Conservation (phyloP, 2,888 invertebrate genomes). For the Dilophus febrilis region DNA sequence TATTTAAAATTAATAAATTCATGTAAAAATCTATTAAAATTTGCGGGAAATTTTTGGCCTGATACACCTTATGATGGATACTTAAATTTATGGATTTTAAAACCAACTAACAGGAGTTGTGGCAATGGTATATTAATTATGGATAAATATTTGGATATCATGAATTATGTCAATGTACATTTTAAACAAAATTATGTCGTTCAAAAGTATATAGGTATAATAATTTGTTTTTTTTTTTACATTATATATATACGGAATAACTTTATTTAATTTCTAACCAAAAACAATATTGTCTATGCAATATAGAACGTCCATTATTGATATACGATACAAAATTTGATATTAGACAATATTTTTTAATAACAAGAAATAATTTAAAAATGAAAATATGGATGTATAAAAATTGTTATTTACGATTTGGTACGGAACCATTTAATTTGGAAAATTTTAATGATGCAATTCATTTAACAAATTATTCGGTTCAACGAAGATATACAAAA, state of each 20-base stretch:
- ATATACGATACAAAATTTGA: conserved; percentile 81
- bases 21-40: conserved; percentile 39
- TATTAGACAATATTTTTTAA: conserved; percentile 73
- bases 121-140: conserved; percentile 72
- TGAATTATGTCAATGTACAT: conserved; percentile 40
- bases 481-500: conserved; percentile 55
- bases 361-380: conserved; percentile 56
- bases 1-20: conserved; percentile 22
- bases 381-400: conserved; percentile 76
- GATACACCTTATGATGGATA: conserved; percentile 57
- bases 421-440: conserved; percentile 63
- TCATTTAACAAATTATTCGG: conserved; percentile 75
- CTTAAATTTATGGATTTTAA: conserved; percentile 79
- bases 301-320: conserved; percentile 57
- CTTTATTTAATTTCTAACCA: too few relatives aligned
- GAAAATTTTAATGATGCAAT: conserved; percentile 68
- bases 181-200: conserved; percentile 52
- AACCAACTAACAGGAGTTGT: conserved; percentile 66
- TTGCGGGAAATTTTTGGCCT: conserved; percentile 40
- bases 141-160: conserved; percentile 52
- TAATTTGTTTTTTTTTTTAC: conserved; percentile 8
- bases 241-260: too few relatives aligned
- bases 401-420: conserved; percentile 72
- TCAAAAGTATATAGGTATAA: conserved; percentile 77
- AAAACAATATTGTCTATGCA: conserved; percentile 18